These are phyloP conservation scores for Xyliphius kryptos DNA, from an alignment of 2,113 vertebrate species.

Conservation along the genomic window DNA sequence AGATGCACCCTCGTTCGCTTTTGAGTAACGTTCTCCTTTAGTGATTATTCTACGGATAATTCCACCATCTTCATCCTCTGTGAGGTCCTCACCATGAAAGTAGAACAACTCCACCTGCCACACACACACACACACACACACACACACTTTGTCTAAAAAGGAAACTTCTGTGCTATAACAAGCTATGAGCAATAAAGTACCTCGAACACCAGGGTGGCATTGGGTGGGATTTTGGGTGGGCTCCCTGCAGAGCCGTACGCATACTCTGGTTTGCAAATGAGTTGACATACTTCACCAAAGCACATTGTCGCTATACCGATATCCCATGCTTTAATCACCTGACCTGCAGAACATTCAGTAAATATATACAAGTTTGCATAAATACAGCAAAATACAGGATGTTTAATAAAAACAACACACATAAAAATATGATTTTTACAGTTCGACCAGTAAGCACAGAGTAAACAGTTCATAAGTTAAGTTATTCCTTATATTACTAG, in stretches of 20 bases:
- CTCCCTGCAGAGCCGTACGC: slow-evolving; percentile 91
- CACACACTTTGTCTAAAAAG: no score
- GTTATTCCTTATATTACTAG: no score
- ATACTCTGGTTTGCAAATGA: slow-evolving; percentile 90
- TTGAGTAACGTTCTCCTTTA: slow-evolving; percentile 87
- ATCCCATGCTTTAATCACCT: slow-evolving; percentile 98
- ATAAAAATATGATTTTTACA: no score
- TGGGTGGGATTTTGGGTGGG: slow-evolving; percentile 91
- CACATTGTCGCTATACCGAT: slow-evolving; percentile 91
- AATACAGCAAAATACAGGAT: no score
- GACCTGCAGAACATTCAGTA: slow-evolving; percentile 70
- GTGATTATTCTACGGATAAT: slow-evolving; percentile 82
- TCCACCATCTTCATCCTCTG: slow-evolving; percentile 85
- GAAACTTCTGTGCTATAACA: no score
- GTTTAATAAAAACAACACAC: no score
- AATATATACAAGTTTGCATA: no score
- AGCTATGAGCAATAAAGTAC: no score
- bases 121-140: no score
- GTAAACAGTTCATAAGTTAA: no score
- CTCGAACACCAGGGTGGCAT: slow-evolving; percentile 86
- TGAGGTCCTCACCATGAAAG: slow-evolving; percentile 88
- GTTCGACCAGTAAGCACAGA: no score
- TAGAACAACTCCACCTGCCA: slow-evolving; percentile 92
- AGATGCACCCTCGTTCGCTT: slow-evolving; percentile 85
- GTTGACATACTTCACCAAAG: slow-evolving; percentile 79